Conservation (phyloP, 2,797 vertebrate species). For the Etheostoma perlongum region DNA sequence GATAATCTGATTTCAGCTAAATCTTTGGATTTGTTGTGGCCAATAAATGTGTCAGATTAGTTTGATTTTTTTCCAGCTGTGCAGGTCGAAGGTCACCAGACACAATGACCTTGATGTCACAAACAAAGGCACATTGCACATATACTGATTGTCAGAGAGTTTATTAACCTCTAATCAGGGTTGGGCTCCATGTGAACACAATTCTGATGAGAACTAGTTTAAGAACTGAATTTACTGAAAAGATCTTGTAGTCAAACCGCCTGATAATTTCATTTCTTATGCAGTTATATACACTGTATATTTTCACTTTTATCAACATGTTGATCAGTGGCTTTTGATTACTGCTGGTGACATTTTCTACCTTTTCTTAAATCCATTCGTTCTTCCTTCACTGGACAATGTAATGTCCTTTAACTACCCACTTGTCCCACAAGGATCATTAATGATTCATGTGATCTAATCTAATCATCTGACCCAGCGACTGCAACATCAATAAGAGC, state of each 20-base stretch:
- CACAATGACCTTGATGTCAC: not conserved
- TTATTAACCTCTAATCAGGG: not conserved
- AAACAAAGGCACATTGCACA: not conserved
- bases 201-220: not conserved
- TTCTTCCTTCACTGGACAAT: not conserved
- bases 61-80: not conserved
- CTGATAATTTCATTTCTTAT: not conserved
- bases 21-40: not conserved
- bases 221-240: not conserved
- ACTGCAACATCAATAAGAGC: constrained; percentile 4
- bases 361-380: not conserved
- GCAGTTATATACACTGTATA: not conserved
- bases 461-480: constrained; percentile 41
- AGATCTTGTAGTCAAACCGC: not conserved
- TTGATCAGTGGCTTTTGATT: not conserved
- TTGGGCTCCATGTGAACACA: not conserved
- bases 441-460: constrained; percentile 47
- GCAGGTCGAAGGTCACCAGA: constrained; percentile 10
- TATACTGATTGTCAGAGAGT: not conserved
- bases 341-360: not conserved
- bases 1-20: constrained; percentile 1
- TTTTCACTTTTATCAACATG: no score
- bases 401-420: not conserved
- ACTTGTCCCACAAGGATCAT: constrained; percentile 33
- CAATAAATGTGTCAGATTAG: not conserved